A percentile compares a stretch with the other conserved stretches of the same genome.
Conservation (phyloP, 2,888 invertebrate genomes). For the Amiota mariae region DNA sequence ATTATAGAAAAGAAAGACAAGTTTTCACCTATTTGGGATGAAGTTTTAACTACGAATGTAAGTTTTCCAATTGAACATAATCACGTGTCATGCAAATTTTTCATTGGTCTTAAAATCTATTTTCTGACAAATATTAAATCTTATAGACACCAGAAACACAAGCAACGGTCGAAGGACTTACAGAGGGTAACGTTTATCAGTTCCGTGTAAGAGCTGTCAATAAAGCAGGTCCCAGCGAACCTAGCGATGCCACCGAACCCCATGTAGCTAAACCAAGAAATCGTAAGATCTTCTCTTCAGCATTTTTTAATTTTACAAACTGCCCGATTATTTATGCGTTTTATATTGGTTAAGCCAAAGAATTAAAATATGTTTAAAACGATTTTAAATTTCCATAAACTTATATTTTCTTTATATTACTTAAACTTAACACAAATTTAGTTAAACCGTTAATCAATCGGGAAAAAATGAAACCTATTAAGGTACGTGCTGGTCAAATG, state of each 20-base stretch:
- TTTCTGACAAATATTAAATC: background rate
- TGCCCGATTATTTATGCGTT: conserved; percentile 32
- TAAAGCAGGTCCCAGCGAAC: conserved; percentile 94
- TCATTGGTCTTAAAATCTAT: background rate
- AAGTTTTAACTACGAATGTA: conserved; percentile 83
- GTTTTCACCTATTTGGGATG: conserved; percentile 90
- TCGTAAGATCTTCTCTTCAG: conserved; percentile 76
- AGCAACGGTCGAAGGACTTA: conserved; percentile 88
- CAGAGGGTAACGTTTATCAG: conserved; percentile 94
- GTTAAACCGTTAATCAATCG: conserved; percentile 97
- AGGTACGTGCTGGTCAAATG: conserved; percentile 91
- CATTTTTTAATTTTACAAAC: background rate
- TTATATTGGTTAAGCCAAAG: conserved; percentile 52
- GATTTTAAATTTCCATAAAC: too few relatives aligned
- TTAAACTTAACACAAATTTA: conserved; percentile 67
- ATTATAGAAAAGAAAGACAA: conserved; percentile 92
- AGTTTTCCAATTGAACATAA: conserved; percentile 33
- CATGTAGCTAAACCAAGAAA: conserved; percentile 90
- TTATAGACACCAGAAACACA: conserved; percentile 82
- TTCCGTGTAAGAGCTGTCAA: conserved; percentile 96
- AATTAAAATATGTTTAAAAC: background rate
- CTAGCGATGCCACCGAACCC: conserved; percentile 90
- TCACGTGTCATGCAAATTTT: background rate
- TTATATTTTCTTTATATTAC: background rate
- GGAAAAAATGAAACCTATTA: conserved; percentile 90